Conservation (phyloP, 2,113 vertebrate species). For the Callocephalon fimbriatum region DNA sequence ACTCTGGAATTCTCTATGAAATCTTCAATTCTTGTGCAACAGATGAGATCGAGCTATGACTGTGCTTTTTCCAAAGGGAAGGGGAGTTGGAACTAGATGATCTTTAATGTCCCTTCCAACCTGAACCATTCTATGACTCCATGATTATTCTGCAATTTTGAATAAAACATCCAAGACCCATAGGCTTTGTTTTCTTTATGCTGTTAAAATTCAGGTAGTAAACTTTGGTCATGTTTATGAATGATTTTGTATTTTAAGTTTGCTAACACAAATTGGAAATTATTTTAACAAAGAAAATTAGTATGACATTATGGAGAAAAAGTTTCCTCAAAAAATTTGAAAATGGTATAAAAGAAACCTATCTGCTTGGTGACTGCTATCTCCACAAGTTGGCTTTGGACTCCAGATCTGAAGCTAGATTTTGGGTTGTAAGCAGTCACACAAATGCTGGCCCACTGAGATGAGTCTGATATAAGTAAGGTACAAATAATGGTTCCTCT, state of each 20-base stretch:
- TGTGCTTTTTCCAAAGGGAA: too few relatives aligned
- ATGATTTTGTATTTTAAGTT: not conserved
- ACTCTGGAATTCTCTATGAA: too few relatives aligned
- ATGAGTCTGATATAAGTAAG: not conserved
- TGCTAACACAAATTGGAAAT: not conserved
- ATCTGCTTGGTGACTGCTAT: not conserved
- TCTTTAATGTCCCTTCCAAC: not conserved
- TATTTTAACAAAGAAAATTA: not conserved
- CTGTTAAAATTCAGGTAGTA: not conserved
- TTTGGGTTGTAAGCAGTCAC: not conserved
- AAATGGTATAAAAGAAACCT: not conserved
- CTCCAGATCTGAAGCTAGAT: not conserved
- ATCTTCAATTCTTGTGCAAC: too few relatives aligned
- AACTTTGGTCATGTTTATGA: not conserved
- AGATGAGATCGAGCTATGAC: too few relatives aligned
- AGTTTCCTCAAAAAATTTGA: not conserved
- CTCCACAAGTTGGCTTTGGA: not conserved
- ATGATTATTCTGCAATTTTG: not conserved
- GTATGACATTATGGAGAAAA: not conserved
- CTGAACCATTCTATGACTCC: not conserved
- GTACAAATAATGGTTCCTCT: not conserved
- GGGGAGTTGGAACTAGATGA: not conserved
- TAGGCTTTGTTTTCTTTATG: not conserved
- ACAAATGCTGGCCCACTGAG: not conserved
- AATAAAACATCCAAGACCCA: not conserved